Percentiles rank a stretch among this genome's conserved stretches.
Conservation (phyloP, 2,113 vertebrate genomes). For the Gymnocephalus cernua region DNA sequence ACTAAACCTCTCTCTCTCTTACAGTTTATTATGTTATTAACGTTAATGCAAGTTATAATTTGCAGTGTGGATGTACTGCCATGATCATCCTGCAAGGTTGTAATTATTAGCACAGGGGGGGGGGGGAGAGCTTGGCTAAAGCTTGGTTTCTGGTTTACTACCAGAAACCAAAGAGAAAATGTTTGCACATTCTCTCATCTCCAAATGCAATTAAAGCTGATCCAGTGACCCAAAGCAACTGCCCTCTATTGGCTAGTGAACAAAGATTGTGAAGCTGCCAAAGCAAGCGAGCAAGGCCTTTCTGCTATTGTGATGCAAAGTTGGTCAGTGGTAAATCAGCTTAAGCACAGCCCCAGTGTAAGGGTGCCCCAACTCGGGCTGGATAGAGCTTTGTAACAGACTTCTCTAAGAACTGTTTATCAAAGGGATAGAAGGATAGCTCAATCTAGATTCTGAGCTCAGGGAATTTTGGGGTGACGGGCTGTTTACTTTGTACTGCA, state of each 20-base stretch:
- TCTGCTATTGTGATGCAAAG: slow-evolving; percentile 71
- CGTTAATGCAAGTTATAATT: neutral
- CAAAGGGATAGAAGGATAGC: slow-evolving; percentile 37
- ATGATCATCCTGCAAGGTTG: neutral
- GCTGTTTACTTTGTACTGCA: neutral
- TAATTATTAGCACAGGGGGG: slow-evolving; percentile 2
- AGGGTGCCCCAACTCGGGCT: slow-evolving; percentile 39
- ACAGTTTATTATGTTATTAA: neutral
- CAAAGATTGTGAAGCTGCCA: slow-evolving; percentile 32
- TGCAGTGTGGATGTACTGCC: neutral
- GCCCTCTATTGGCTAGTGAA: slow-evolving; percentile 59
- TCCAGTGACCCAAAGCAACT: slow-evolving; percentile 40
- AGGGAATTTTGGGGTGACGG: neutral
- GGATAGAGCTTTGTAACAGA: slow-evolving; percentile 43
- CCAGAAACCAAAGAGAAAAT: slow-evolving; percentile 14
- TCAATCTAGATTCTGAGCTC: slow-evolving; percentile 25
- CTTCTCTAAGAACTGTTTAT: slow-evolving; percentile 42
- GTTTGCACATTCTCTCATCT: slow-evolving; percentile 47
- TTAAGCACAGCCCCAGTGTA: slow-evolving; percentile 36
- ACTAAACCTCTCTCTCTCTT: no score
- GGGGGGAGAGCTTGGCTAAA: no score
- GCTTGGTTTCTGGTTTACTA: no score
- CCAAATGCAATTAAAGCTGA: slow-evolving; percentile 51
- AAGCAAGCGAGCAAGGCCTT: slow-evolving; percentile 47
- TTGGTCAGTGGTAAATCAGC: slow-evolving; percentile 52